Percentiles rank a stretch among this genome's conserved stretches.
Conservation (phyloP, 2,888 invertebrate species). For the Lottia scabra region DNA sequence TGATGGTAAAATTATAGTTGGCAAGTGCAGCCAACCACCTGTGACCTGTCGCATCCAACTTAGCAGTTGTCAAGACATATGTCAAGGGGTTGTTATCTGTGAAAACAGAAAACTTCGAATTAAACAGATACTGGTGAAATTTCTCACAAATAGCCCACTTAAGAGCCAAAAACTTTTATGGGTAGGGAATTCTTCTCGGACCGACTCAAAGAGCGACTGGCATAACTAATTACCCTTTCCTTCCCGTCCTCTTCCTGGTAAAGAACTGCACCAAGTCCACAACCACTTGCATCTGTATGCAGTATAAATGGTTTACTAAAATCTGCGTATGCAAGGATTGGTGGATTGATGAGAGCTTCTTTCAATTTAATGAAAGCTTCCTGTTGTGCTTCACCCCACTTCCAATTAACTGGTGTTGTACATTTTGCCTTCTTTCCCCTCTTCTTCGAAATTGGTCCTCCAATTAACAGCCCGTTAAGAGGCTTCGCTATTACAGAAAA, state of each 20-base stretch:
- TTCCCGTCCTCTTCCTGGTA: constrained; percentile 29
- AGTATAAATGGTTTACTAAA: constrained; percentile 24
- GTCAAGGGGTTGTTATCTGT: too few relatives aligned
- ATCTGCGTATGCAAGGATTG: too few relatives aligned
- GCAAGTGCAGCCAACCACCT: too few relatives aligned
- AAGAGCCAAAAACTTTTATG: constrained; percentile 17
- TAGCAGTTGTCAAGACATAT: too few relatives aligned
- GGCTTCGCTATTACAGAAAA: too few relatives aligned
- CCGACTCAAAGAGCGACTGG: constrained; percentile 26
- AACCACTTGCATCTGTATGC: constrained; percentile 33
- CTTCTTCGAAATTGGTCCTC: constrained; percentile 6
- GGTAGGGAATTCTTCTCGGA: constrained; percentile 26
- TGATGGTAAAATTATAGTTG: too few relatives aligned
- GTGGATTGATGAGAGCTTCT: constrained; percentile 15
- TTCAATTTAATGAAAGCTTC: constrained; percentile 28
- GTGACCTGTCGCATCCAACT: too few relatives aligned
- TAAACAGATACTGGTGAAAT: constrained; percentile 28
- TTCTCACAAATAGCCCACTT: constrained; percentile 26
- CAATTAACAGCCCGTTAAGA: constrained; percentile 20
- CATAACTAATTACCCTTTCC: constrained; percentile 34
- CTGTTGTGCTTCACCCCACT: constrained; percentile 26
- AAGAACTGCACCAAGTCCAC: constrained; percentile 31
- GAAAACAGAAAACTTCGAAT: constrained; percentile 15
- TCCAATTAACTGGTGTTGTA: constrained; percentile 18
- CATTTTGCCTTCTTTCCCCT: constrained; percentile 3